These are phyloP conservation scores for Philhelius pedissequus DNA, from an alignment of 2,888 invertebrate species.

Conservation along the genomic window DNA sequence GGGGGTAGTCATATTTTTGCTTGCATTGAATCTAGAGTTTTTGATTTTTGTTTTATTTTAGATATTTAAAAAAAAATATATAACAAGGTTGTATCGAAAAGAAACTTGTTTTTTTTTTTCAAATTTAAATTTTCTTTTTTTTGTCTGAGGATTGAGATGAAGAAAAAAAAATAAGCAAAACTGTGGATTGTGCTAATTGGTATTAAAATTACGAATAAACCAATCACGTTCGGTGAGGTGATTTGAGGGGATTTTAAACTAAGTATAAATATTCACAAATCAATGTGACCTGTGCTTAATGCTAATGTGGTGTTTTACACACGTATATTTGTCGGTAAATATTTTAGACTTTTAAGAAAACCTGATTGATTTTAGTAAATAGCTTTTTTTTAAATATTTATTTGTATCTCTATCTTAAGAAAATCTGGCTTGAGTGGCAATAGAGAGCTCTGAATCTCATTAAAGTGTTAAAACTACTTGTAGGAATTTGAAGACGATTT, in stretches of 20 bases:
- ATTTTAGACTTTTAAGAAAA: neutral
- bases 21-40: conserved; percentile 28
- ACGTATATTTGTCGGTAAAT: neutral
- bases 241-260: conserved; percentile 1
- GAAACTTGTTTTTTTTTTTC: conserved; percentile 14
- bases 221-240: conserved; percentile 15
- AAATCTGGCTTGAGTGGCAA: neutral
- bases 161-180: conserved; percentile 11
- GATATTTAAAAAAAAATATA: conserved; percentile 4
- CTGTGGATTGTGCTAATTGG: conserved; percentile 43
- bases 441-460: neutral
- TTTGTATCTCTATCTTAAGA: no score
- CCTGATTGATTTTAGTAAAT: neutral
- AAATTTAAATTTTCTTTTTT: neutral
- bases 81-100: conserved; percentile 27
- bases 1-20: neutral
- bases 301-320: neutral
- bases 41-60: conserved; percentile 8
- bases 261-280: conserved; percentile 11
- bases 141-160: neutral
- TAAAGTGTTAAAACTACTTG: neutral
- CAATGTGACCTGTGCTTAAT: conserved; percentile 2
- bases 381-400: no score
- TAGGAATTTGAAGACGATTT: neutral
- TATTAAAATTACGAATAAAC: conserved; percentile 33